Evolutionary conservation across 2,888 invertebrate species (phyloP), one percentile per base, ranked within the genome.

Genomic region (Phaedon cochleariae): DNA sequence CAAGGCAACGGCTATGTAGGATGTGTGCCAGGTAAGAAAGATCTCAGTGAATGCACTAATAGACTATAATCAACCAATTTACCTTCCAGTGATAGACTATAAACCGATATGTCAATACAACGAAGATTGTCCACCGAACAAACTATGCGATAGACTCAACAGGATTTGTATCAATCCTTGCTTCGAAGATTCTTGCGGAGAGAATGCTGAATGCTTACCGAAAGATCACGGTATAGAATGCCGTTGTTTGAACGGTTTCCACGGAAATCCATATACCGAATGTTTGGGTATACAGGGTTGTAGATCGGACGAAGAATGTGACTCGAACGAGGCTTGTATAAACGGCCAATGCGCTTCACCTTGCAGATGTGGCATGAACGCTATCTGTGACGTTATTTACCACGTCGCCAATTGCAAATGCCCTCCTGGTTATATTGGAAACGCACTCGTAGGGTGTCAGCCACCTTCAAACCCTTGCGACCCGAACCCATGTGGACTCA

Each of bases 71-170:
- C 86, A n/a, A n/a, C n/a, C n/a, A n/a, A n/a, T n/a, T n/a, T n/a
- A 5, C 29, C 31, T 74, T 74, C 64, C 62, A 79, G 80, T 78
- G n/a, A 31, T 59, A 10, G 76, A 79, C 59, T 76, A 85, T 68
- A 85, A 85, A 74, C 86, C 88, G 72, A 87, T 94, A 58, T 95
- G 95, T 80, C 95, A 95, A 81, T 94, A 94, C 83, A 95, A 95
- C 78, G 94, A 94, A 85, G 95, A 95, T 78, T 96, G 95, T 80
- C 94, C 94, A 60, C 92, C 93, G n/a, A 89, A 92, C 76, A 90
- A 93, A 76, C 85, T 93, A 20, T 96, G 95, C 81, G 95, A 95
- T 82, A 88, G 94, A 73, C 84, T 94, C 55, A 95, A 94, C 78
- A 87, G 95, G 79, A 87, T 91, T 54, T 96, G 95, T 80, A 91